Percentiles rank a stretch among this genome's conserved stretches.
Conservation (phyloP, 2,113 vertebrate species). For the Chamaea fasciata region DNA sequence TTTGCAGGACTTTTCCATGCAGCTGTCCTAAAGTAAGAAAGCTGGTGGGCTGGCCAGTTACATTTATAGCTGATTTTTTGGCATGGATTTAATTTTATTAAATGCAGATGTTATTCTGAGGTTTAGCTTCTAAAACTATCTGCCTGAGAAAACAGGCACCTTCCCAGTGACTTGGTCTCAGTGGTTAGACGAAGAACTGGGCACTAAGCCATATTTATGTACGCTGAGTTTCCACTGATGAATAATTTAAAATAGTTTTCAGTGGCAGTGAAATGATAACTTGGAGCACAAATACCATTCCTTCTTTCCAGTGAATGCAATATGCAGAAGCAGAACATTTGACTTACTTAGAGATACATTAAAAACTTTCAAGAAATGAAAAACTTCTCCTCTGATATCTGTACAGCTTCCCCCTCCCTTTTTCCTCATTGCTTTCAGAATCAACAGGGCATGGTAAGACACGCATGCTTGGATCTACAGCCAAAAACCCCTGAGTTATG, state of each 20-base stretch:
- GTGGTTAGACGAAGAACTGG: conserved; percentile 46
- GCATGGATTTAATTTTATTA: conserved; percentile 25
- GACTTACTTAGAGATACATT: not conserved
- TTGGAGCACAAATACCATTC: conserved; percentile 4
- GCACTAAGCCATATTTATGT: conserved; percentile 45
- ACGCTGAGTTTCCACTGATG: conserved; percentile 43
- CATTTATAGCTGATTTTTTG: conserved; percentile 43
- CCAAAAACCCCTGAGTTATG: not conserved
- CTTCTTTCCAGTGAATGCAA: conserved; percentile 8
- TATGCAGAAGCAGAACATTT: not conserved
- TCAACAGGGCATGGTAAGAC: conserved; percentile 9
- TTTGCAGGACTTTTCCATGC: conserved; percentile 31
- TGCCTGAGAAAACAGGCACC: conserved; percentile 43
- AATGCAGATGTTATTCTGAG: conserved; percentile 51
- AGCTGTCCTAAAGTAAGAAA: not conserved
- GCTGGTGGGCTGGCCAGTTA: not conserved
- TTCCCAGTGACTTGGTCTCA: conserved; percentile 51
- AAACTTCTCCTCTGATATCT: not conserved
- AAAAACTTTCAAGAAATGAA: not conserved
- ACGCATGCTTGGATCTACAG: not conserved
- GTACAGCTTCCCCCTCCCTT: not conserved
- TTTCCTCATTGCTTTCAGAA: not conserved
- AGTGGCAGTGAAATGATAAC: conserved; percentile 47
- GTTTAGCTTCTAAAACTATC: conserved; percentile 38
- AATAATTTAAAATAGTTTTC: conserved; percentile 52